Evolutionary conservation across 1,140 invertebrate species (phyloP).

Genomic region (Brachionus plicatilis): DNA sequence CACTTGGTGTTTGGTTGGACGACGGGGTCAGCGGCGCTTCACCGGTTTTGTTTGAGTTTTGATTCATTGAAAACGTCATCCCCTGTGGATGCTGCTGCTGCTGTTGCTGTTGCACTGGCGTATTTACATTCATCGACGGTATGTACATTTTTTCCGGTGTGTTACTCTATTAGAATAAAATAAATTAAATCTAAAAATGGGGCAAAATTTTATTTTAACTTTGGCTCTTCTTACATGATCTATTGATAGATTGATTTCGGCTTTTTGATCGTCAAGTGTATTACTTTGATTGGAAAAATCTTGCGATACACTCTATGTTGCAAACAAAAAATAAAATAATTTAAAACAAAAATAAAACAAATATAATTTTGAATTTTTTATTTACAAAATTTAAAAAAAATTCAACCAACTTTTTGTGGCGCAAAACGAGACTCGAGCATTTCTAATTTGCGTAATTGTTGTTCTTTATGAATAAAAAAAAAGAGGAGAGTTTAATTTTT

Average conservation of each 20-base stretch:
- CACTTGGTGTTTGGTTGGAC: neutral
- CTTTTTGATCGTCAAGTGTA: conserved; percentile 37
- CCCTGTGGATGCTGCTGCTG: conserved; percentile 5
- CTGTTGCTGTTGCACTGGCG: conserved; percentile 5
- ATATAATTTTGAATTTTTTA: conserved; percentile 19
- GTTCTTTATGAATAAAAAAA: conserved; percentile 22
- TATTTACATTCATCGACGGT: conserved; percentile 29
- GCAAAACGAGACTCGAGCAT: conserved; percentile 40
- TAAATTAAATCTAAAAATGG: neutral
- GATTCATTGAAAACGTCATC: neutral
- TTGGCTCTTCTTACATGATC: conserved; percentile 4
- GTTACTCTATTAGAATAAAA: neutral
- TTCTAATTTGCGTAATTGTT: conserved; percentile 35
- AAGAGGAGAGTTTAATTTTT: neutral
- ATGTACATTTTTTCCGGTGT: conserved; percentile 39
- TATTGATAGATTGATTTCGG: conserved; percentile 16
- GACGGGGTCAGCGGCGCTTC: neutral
- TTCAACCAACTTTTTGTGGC: conserved; percentile 22
- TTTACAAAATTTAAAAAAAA: neutral
- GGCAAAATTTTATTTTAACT: neutral
- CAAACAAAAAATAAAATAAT: no score
- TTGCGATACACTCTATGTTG: conserved; percentile 13
- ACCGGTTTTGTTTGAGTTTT: conserved; percentile 11
- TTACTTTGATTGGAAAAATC: conserved; percentile 39
- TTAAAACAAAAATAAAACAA: neutral